Conservation (phyloP, 1,140 invertebrate genomes). For the Micrasema minimum region DNA sequence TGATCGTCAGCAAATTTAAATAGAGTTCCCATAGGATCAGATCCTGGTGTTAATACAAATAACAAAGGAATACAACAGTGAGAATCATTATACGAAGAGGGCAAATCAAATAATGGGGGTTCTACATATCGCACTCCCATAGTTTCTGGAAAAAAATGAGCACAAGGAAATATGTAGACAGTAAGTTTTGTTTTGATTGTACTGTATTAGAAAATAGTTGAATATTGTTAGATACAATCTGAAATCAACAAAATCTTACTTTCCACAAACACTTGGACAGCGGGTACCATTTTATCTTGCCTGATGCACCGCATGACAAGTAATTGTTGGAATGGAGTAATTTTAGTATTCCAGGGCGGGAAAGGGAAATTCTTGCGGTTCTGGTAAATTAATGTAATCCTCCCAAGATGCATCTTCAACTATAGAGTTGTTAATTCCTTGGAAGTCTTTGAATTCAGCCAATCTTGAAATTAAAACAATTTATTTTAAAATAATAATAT, state of each 20-base stretch:
- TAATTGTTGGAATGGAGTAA: conserved; percentile 80
- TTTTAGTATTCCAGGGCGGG: conserved; percentile 75
- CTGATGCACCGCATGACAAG: conserved; percentile 84
- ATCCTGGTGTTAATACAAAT: conserved; percentile 91
- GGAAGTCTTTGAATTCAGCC: conserved; percentile 64
- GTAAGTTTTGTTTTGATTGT: too few species aligned
- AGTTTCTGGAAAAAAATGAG: conserved; percentile 65
- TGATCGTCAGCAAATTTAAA: conserved; percentile 92
- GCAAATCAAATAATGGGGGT: conserved; percentile 88
- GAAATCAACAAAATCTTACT: conserved; percentile 63
- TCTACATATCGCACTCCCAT: conserved; percentile 87
- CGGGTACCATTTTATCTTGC: conserved; percentile 89
- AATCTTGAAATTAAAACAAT: conserved; percentile 58
- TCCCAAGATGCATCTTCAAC: conserved; percentile 76
- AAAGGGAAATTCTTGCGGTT: conserved; percentile 75
- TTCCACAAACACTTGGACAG: conserved; percentile 79
- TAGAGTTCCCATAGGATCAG: conserved; percentile 88
- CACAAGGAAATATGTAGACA: too few species aligned
- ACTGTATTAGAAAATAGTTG: too few species aligned
- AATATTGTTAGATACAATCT: too few species aligned
- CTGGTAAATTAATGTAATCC: conserved; percentile 74
- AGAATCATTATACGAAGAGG: conserved; percentile 85
- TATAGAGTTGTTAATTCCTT: conserved; percentile 74
- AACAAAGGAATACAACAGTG: conserved; percentile 86
- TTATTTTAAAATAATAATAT: conserved; percentile 37